Evolutionary conservation across 2,113 vertebrate genomes (phyloP).

Genomic region (Cryptotis parvus): DNA sequence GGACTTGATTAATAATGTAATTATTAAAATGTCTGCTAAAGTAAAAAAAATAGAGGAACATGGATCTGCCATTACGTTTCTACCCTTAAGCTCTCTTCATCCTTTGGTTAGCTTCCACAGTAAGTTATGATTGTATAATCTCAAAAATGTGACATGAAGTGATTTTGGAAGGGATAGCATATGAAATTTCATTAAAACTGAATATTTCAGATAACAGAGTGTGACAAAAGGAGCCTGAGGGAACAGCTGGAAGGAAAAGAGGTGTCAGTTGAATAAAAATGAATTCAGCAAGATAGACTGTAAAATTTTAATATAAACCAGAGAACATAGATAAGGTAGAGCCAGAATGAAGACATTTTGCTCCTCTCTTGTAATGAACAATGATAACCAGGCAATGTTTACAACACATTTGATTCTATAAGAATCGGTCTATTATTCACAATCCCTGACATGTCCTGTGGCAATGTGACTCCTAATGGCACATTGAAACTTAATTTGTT

Average conservation of each 20-base stretch:
- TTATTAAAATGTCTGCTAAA: not conserved
- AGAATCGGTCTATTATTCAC: constrained; percentile 19
- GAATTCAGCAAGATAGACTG: not conserved
- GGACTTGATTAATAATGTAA: not conserved
- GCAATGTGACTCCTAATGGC: not conserved
- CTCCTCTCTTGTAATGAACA: not conserved
- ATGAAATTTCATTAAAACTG: constrained; percentile 7
- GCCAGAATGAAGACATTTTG: constrained; percentile 28
- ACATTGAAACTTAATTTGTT: not conserved
- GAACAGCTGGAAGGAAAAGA: not conserved
- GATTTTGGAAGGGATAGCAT: not conserved
- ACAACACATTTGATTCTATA: not conserved
- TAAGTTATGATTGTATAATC: not conserved
- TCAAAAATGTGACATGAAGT: not conserved
- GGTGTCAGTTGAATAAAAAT: not conserved
- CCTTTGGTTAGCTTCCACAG: not conserved
- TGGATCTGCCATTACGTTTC: not conserved
- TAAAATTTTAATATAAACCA: not conserved
- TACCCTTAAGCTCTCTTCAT: not conserved
- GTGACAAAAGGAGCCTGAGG: not conserved
- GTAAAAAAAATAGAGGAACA: not conserved
- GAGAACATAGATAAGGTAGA: not conserved
- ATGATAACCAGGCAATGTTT: constrained; percentile 17
- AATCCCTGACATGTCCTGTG: not conserved
- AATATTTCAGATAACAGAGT: not conserved